A percentile compares a stretch with the other conserved stretches of the same genome.
Evolutionary conservation across 1,140 invertebrate genomes (phyloP).

Genomic region (Platorchestia sp.): DNA sequence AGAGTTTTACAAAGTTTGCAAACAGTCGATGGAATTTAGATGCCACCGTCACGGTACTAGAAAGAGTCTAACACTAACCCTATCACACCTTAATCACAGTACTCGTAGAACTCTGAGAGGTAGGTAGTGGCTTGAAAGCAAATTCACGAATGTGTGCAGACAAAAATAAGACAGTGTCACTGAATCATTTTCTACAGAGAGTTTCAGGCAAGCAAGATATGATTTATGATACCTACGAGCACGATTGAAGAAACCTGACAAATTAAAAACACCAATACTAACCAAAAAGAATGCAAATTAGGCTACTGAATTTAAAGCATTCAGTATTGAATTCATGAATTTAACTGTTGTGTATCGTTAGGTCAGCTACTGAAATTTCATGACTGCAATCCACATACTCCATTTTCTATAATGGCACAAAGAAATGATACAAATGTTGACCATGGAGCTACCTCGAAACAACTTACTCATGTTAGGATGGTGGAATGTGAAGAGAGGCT

Average conservation of each 20-base stretch:
- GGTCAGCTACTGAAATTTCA: too few species aligned
- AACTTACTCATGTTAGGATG: constrained; percentile 81
- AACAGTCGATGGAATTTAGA: neutral
- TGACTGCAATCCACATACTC: too few species aligned
- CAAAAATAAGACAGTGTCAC: too few species aligned
- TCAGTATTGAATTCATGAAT: too few species aligned
- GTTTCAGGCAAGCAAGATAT: neutral
- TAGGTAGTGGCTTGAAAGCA: neutral
- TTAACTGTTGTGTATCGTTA: too few species aligned
- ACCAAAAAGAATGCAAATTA: neutral
- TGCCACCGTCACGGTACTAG: neutral
- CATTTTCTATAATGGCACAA: too few species aligned
- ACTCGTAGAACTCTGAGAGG: neutral
- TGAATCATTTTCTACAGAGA: neutral
- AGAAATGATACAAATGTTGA: neutral
- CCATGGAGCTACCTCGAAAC: too few species aligned
- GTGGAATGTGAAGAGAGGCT: constrained; percentile 87
- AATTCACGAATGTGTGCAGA: neutral
- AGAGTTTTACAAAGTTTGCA: neutral
- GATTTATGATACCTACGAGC: neutral
- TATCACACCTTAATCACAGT: neutral
- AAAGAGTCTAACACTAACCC: neutral
- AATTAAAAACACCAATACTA: neutral
- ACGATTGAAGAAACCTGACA: neutral
- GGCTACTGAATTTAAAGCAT: neutral